phyloP scores from a whole-genome alignment of 2,797 vertebrate genomes.

The Hylomyscus alleni region DNA sequence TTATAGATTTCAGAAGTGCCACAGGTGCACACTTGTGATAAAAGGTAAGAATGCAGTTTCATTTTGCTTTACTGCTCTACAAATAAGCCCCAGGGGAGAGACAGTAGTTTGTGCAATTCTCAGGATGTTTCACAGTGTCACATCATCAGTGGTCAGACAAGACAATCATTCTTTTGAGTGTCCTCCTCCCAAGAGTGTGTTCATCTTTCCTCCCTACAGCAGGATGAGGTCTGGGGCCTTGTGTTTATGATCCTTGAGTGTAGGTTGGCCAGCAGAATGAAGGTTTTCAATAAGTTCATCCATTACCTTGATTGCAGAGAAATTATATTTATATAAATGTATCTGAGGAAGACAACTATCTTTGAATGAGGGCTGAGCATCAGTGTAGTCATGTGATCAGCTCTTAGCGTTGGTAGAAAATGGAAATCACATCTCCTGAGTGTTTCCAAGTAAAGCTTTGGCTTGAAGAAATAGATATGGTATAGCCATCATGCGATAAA shows the following conservation, averaged over 20 bases:
- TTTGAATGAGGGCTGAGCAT: background rate
- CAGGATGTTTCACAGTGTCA: background rate
- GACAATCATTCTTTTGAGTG: background rate
- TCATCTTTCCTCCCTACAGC: conserved; percentile 17
- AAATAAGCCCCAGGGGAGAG: background rate
- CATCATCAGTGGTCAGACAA: background rate
- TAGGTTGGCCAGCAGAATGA: conserved; percentile 13
- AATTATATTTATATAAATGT: conserved; percentile 16
- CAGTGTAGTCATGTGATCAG: background rate
- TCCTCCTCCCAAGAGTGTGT: background rate
- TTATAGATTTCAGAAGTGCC: conserved; percentile 22
- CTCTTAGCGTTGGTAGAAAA: background rate
- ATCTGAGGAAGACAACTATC: conserved; percentile 42
- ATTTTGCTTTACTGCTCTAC: background rate
- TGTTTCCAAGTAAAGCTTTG: background rate
- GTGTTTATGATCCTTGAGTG: conserved; percentile 36
- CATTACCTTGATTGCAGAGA: conserved; percentile 38
- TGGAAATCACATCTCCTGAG: conserved; percentile 32
- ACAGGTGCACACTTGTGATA: conserved; percentile 5
- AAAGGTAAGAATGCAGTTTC: background rate
- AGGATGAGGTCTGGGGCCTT: background rate
- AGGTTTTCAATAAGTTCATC: conserved; percentile 49
- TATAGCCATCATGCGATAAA: background rate
- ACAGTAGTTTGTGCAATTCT: background rate
- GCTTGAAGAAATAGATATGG: conserved; percentile 22